Conservation (phyloP, 2,888 invertebrate genomes). For the Eurytoma adleriae region DNA sequence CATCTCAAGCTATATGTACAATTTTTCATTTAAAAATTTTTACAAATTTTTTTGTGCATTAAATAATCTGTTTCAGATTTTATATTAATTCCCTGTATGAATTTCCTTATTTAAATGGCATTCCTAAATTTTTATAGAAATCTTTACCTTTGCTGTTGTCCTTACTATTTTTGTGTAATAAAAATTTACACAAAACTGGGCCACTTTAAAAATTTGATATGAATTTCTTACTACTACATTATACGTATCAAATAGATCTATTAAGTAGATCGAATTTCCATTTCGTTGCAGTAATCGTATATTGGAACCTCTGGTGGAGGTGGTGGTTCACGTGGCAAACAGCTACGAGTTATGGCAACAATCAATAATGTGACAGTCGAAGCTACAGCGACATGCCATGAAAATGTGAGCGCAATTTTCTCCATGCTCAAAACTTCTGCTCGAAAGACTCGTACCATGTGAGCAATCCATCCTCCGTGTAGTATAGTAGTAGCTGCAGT, state of each 20-base stretch:
- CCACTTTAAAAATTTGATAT: neutral
- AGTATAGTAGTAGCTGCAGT: constrained; percentile 67
- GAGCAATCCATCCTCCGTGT: constrained; percentile 70
- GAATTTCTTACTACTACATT: neutral
- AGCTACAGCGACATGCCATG: constrained; percentile 71
- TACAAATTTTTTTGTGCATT: constrained; percentile 9
- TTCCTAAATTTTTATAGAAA: constrained; percentile 16
- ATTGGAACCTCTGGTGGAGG: constrained; percentile 70
- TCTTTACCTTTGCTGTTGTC: neutral
- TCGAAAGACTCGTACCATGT: constrained; percentile 67
- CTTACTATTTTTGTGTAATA: neutral
- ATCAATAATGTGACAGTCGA: constrained; percentile 68
- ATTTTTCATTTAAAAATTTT: constrained; percentile 4
- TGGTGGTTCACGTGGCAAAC: constrained; percentile 64
- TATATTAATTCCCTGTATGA: neutral
- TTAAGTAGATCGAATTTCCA: constrained; percentile 53
- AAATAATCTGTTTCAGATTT: constrained; percentile 2
- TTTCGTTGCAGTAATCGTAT: constrained; percentile 67
- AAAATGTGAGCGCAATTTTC: constrained; percentile 65
- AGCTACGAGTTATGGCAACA: constrained; percentile 67
- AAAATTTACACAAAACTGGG: constrained; percentile 9
- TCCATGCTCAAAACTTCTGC: constrained; percentile 55
- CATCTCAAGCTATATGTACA: neutral
- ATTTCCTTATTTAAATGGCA: neutral
- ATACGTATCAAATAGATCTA: neutral